Conservation (phyloP, 2,113 vertebrate species). For the Periophthalmus modestus region DNA sequence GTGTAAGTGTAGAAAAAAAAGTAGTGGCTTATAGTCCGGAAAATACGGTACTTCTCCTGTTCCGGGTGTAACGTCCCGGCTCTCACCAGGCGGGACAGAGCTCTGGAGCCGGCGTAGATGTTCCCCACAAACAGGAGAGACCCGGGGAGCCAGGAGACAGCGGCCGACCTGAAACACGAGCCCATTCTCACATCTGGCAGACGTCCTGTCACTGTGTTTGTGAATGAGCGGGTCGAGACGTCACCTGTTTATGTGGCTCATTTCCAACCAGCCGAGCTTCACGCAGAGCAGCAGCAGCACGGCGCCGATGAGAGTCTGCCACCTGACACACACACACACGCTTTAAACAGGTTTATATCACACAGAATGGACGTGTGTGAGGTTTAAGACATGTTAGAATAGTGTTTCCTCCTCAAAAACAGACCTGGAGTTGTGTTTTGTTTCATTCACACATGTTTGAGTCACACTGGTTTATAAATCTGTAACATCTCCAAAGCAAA, state of each 20-base stretch:
- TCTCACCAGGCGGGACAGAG: conserved; percentile 86
- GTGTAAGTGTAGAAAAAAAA: too few species aligned
- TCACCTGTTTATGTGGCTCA: conserved; percentile 85
- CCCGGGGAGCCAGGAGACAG: conserved; percentile 87
- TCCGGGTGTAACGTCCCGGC: neutral
- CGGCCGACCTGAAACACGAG: conserved; percentile 76
- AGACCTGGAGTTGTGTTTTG: too few species aligned
- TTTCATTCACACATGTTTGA: too few species aligned
- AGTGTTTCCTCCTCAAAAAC: too few species aligned
- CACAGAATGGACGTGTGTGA: too few species aligned
- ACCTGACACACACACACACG: conserved; percentile 73
- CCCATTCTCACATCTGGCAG: neutral
- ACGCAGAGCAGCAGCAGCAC: conserved; percentile 85
- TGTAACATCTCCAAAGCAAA: too few species aligned
- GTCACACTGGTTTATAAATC: too few species aligned
- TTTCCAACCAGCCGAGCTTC: conserved; percentile 90
- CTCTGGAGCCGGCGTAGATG: conserved; percentile 93
- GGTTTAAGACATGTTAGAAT: too few species aligned
- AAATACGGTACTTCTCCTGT: too few species aligned
- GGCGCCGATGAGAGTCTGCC: conserved; percentile 89
- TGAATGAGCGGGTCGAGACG: neutral
- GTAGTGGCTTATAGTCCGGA: too few species aligned
- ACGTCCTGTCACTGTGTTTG: too few species aligned
- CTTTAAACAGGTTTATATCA: too few species aligned
- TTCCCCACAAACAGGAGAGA: conserved; percentile 88